These are phyloP conservation scores for Prostheceraeus crozeri DNA, from an alignment of 2,888 invertebrate genomes.

Conservation along the genomic window DNA sequence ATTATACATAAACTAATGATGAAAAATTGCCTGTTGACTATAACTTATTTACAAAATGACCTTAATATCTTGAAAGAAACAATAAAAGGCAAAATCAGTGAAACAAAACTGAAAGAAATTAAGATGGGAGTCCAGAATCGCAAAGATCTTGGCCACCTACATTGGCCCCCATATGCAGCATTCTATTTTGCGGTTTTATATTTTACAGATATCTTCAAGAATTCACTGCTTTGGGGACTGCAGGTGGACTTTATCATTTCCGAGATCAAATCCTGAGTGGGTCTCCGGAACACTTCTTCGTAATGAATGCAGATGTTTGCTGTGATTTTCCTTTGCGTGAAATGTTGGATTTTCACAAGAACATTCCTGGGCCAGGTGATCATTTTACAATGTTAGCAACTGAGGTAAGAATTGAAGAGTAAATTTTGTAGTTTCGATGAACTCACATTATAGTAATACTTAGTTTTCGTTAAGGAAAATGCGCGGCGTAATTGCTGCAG, in stretches of 20 bases:
- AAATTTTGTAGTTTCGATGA: too few relatives aligned
- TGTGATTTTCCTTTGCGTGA: constrained; percentile 84
- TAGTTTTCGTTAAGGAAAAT: too few relatives aligned
- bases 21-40: too few relatives aligned
- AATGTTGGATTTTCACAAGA: constrained; percentile 60
- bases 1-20: too few relatives aligned
- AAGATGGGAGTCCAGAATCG: too few relatives aligned
- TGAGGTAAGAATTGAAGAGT: constrained; percentile 48
- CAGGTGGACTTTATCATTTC: constrained; percentile 92
- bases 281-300: constrained; percentile 78
- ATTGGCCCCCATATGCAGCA: not conserved
- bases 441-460: too few relatives aligned
- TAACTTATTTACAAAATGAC: too few relatives aligned
- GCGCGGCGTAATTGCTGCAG: too few relatives aligned
- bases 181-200: constrained; percentile 28
- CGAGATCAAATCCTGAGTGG: constrained; percentile 83
- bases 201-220: constrained; percentile 78
- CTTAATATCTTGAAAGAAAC: too few relatives aligned
- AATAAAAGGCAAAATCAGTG: too few relatives aligned
- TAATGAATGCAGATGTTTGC: constrained; percentile 94
- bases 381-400: constrained; percentile 74
- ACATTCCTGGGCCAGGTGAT: constrained; percentile 41
- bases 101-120: too few relatives aligned
- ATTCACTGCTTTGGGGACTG: constrained; percentile 84
- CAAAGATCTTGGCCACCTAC: too few relatives aligned